A percentile compares a stretch with the other conserved stretches of the same genome.
Conservation (phyloP, 2,113 vertebrate species). For the cattle (Bos taurus) region ARS-UCD2.0 NC_037329.1:118711501-118712000, state of each 20-base stretch:
- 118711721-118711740: too few species aligned
- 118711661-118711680: background rate
- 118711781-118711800: background rate
- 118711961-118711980: fast-evolving
- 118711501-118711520: background rate
- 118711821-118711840: background rate
- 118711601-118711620: background rate
- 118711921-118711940: background rate
- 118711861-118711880: background rate
- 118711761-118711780: background rate
- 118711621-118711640: background rate
- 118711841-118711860: fast-evolving
- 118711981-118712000: background rate
- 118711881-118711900: background rate
- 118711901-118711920: too few species aligned
- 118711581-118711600: background rate
- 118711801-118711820: background rate
- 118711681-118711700: background rate
- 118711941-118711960: background rate
- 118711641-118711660: background rate
- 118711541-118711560: background rate
- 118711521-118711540: background rate
- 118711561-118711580: background rate
- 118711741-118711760: background rate
- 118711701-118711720: background rate